phyloP scores from a whole-genome alignment of 1,140 invertebrate species.

The Habropoda laboriosa region DNA sequence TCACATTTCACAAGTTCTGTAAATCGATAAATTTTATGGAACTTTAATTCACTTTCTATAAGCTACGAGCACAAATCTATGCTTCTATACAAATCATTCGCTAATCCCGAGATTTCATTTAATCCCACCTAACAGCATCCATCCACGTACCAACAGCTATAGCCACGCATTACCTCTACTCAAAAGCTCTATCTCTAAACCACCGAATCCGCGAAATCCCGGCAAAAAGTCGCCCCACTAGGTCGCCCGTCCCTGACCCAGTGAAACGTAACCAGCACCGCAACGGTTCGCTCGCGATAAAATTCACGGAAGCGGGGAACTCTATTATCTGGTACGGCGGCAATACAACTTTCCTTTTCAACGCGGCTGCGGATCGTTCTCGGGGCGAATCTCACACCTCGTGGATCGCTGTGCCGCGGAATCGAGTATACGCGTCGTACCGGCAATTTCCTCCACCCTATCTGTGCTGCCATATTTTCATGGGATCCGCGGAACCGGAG shows the following conservation, averaged over 20 bases:
- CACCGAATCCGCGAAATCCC: too few species aligned
- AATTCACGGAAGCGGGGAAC: background rate
- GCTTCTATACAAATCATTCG: too few species aligned
- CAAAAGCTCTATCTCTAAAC: too few species aligned
- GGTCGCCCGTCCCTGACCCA: background rate
- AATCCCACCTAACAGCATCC: too few species aligned
- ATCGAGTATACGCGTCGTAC: slow-evolving; percentile 48
- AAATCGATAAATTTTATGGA: too few species aligned
- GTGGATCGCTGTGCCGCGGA: background rate
- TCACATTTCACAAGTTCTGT: too few species aligned
- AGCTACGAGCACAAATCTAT: too few species aligned
- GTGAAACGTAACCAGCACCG: background rate
- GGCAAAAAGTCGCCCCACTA: too few species aligned
- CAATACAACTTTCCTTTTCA: slow-evolving; percentile 37
- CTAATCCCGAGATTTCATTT: too few species aligned
- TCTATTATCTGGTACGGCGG: background rate
- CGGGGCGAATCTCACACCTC: background rate
- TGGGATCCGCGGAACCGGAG: slow-evolving; percentile 46
- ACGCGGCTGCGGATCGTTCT: slow-evolving; percentile 20
- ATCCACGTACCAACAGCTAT: too few species aligned
- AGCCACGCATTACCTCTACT: too few species aligned
- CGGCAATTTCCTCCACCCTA: slow-evolving; percentile 61
- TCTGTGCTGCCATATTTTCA: slow-evolving; percentile 57
- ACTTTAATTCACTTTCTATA: too few species aligned
- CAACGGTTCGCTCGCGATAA: background rate